phyloP scores from a whole-genome alignment of 2,113 vertebrate genomes.

The Bufo bufo region DNA sequence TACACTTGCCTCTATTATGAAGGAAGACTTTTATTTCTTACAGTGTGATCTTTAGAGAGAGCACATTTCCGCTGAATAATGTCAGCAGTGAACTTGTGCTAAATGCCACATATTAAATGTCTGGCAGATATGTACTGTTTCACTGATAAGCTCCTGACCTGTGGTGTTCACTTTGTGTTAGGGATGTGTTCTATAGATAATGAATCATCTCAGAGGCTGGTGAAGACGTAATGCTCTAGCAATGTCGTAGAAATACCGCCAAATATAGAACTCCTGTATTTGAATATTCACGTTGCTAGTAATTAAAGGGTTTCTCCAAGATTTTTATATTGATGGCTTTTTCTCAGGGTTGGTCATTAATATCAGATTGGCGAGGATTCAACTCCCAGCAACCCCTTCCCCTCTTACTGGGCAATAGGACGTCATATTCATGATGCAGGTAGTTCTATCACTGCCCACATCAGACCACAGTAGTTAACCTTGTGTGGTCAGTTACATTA shows the following conservation, averaged over 20 bases:
- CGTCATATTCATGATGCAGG: neutral
- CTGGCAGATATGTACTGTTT: neutral
- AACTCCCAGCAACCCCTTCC: too few relatives aligned
- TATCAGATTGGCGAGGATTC: too few relatives aligned
- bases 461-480: neutral
- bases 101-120: neutral
- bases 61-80: neutral
- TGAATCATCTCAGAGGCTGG: neutral
- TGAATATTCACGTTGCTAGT: too few relatives aligned
- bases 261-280: neutral
- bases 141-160: neutral
- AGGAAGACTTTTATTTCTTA: neutral
- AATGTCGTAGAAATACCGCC: neutral
- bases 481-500: neutral
- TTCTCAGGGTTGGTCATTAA: too few relatives aligned
- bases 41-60: neutral
- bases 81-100: neutral
- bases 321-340: too few relatives aligned
- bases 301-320: too few relatives aligned
- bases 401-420: too few relatives aligned
- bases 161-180: neutral
- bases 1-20: neutral
- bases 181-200: neutral
- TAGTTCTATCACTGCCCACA: neutral
- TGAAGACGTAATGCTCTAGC: neutral